phyloP scores from a whole-genome alignment of 2,113 vertebrate species.

The Jaculus jaculus region DNA sequence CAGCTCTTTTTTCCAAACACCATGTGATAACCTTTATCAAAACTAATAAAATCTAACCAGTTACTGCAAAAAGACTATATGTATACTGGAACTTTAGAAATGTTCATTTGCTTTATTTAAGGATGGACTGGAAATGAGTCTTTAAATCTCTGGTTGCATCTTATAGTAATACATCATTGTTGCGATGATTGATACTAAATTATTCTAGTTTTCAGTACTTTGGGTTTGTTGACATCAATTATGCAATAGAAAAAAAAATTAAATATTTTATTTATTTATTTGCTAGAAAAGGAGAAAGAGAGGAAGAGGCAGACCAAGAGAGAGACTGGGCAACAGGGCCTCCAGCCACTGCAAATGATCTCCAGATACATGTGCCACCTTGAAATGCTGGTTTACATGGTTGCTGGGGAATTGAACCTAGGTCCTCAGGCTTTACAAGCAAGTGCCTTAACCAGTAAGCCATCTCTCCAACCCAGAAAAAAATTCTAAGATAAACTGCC shows the following conservation, averaged over 20 bases:
- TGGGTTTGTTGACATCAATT: conserved; percentile 52
- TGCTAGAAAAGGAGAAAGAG: no score
- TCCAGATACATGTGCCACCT: no score
- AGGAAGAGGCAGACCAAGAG: no score
- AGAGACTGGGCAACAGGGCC: no score
- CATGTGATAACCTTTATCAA: neutral
- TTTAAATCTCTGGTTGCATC: conserved; percentile 32
- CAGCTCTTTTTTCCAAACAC: neutral
- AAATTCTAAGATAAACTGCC: conserved; percentile 30
- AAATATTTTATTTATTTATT: no score
- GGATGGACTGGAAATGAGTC: neutral
- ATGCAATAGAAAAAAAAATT: neutral
- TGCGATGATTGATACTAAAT: conserved; percentile 16
- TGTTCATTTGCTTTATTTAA: conserved; percentile 36
- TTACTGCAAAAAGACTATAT: conserved; percentile 22
- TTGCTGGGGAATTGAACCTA: no score
- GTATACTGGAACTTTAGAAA: neutral
- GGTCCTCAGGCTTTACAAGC: no score
- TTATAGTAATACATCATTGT: neutral
- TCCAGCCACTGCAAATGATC: no score
- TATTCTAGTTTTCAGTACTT: conserved; percentile 20
- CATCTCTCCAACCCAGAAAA: no score
- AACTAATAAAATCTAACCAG: conserved; percentile 1
- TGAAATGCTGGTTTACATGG: no score
- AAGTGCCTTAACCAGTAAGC: no score